Base-by-base conservation (phyloP, 1,140 invertebrate genomes). In the Cotesia vestalis region DNA sequence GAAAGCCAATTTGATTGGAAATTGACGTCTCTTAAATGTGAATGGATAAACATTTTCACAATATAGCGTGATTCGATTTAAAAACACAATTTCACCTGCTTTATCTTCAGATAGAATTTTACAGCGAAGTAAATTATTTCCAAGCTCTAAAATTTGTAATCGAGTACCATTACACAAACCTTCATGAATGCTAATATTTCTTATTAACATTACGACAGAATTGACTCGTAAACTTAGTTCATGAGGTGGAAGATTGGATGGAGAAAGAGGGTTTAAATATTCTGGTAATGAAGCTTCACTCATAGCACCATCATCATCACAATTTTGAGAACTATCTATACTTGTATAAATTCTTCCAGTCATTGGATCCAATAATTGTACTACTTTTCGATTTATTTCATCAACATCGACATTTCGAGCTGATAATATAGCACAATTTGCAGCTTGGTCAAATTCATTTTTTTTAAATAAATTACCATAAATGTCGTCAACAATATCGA, bases 141-240 rank as follows among this genome's bases (percentile, higher is more conserved):
- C 52, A 36, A 78, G 17, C 52, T 73, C 51, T 9, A 53, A 51
- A n/a, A 78, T 71, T 57, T 38, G 51, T 20, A 78, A 60, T 36
- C 75, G 55, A 20, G 71, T 73, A 9, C 73, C 71, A 61, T 76
- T 75, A 36, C 72, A 72, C n/a, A 78, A 61, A 12, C 60, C 75
- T 66, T 72, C 61, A 14, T 63, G 51, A 20, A 69, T 34, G 17
- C 73, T 52, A n/a, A 78, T n/a, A 66, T 76, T 76, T 59, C 75
- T 34, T 3, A 78, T 46, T 1, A 76, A 67, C 68, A 78, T 78
- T 14, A 78, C 62, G 4, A 76, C 27, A 14, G 52, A 69, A 51
- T 72, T 77, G 57, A 66, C 62, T 68, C 75, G 74, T 60, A 78
- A 66, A 55, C 73, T 63, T 53, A 78, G 63, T 46, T 76, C 69